phyloP scores from a whole-genome alignment of 1,140 invertebrate species.

The Drosophila malerkotliana region DNA sequence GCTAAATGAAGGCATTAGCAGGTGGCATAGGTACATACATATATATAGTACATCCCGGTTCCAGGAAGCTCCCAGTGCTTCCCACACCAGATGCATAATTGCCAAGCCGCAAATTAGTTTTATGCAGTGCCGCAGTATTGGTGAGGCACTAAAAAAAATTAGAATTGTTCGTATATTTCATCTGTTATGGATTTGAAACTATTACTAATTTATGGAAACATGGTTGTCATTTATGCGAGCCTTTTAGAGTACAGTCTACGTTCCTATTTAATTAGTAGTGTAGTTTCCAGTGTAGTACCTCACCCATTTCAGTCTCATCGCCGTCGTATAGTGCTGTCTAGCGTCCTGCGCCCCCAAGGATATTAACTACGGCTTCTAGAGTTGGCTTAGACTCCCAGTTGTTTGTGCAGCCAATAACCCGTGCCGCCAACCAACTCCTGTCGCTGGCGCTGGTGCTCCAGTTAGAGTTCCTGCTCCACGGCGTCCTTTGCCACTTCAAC shows the following conservation, averaged over 20 bases:
- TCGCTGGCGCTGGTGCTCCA: constrained; percentile 4
- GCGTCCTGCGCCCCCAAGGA: constrained; percentile 37
- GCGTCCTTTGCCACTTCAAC: constrained; percentile 18
- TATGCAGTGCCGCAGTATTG: constrained; percentile 42
- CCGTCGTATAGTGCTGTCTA: constrained; percentile 14
- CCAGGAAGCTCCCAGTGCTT: not conserved
- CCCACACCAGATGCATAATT: constrained; percentile 35
- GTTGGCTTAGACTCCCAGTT: constrained; percentile 46
- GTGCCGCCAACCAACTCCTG: constrained; percentile 34
- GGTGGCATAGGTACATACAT: not conserved
- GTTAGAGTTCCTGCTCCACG: constrained; percentile 2
- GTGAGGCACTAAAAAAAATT: constrained; percentile 12
- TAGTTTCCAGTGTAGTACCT: constrained; percentile 10
- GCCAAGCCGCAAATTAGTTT: constrained; percentile 77
- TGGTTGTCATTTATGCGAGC: no score
- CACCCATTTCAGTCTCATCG: constrained; percentile 1
- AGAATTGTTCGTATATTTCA: no score
- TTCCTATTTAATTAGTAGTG: not conserved
- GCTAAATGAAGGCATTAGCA: constrained; percentile 61
- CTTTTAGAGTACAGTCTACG: not conserved
- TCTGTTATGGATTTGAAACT: no score
- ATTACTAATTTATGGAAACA: no score
- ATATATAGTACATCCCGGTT: constrained; percentile 2
- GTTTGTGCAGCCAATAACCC: constrained; percentile 48
- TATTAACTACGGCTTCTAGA: constrained; percentile 43